Base-by-base conservation (phyloP, 1,140 invertebrate genomes). In the Orchestia grillus region DNA sequence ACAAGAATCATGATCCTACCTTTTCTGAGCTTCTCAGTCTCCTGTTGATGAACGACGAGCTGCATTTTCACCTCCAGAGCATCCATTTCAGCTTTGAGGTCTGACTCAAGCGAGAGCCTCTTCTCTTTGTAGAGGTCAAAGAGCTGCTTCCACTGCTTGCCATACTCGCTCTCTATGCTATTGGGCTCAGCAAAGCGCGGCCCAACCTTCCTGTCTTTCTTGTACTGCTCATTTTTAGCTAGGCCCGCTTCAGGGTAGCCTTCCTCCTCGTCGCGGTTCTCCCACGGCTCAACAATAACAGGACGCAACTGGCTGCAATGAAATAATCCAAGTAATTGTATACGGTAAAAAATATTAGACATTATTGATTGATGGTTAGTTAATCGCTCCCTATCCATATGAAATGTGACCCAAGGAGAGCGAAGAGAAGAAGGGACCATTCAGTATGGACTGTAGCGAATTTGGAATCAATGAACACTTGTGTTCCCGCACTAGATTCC, bases 91-190 rank as follows among this genome's bases (percentile, higher is more conserved):
- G 96, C 96, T 53, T 96, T 95, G 36, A 97, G 96, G 95, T 97
- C 96, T 57, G 96, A 96, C 62, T 97, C 96, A 15, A 97, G 62
- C 8, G 96, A 87, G n/a, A 96, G 47, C 77, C 96, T 96, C 96
- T 97, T 97, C 87, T 97, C 96, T 57, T 96, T 96, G 44, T 97
- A 97, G 96, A 97, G 96, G 57, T 97, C 96, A 92, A 96, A 97
- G 0, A 97, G 96, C 45, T 96, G 96, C 92, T 97, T 97, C 96
- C 96, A 97, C 42, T 96, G 96, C 36, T 96, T 87, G 11, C 96
- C 96, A 90, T 96, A 97, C 53, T 97, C 96, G 95, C 88, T 96
- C 94, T 97, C 96, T 44, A 97, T 96, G 53, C 87, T 95, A 44
- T 96, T 96, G 45, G 92, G 95, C 41, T 97, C 96, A 11, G 96